Conservation (phyloP, 2,888 invertebrate species). For the Ypsolopha sequella region DNA sequence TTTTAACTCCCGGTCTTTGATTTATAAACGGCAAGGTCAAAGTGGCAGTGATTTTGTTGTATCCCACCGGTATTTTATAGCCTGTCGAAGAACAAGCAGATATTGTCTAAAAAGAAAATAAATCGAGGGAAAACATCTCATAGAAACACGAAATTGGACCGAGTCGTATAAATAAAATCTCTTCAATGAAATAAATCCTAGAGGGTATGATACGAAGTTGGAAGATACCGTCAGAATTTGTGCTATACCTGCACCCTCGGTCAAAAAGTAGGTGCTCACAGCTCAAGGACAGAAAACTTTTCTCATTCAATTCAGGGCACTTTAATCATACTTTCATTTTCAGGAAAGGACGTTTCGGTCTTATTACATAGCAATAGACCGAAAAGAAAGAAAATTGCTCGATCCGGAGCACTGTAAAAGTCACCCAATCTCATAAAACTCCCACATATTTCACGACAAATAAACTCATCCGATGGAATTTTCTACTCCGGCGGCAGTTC, state of each 20-base stretch:
- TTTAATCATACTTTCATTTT: slow-evolving; percentile 49
- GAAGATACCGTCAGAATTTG: neutral
- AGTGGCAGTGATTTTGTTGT: too few species aligned
- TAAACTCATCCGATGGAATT: slow-evolving; percentile 66
- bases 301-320: slow-evolving; percentile 61
- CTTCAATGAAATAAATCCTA: neutral
- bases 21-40: too few species aligned
- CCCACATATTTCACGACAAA: slow-evolving; percentile 69
- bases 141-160: neutral
- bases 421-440: slow-evolving; percentile 59
- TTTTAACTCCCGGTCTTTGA: neutral
- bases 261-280: slow-evolving; percentile 6
- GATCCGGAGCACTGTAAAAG: slow-evolving; percentile 63
- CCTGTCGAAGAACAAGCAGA: too few species aligned
- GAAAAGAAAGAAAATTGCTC: slow-evolving; percentile 55
- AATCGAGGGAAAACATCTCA: neutral
- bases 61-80: too few species aligned
- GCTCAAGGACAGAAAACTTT: slow-evolving; percentile 39
- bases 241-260: neutral
- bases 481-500: slow-evolving; percentile 57
- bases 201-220: neutral
- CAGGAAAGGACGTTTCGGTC: slow-evolving; percentile 37
- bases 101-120: too few species aligned
- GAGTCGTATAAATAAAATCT: neutral
- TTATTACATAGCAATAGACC: slow-evolving; percentile 49